phyloP scores from a whole-genome alignment of 1,140 invertebrate genomes.

The Papilio xuthus region DNA sequence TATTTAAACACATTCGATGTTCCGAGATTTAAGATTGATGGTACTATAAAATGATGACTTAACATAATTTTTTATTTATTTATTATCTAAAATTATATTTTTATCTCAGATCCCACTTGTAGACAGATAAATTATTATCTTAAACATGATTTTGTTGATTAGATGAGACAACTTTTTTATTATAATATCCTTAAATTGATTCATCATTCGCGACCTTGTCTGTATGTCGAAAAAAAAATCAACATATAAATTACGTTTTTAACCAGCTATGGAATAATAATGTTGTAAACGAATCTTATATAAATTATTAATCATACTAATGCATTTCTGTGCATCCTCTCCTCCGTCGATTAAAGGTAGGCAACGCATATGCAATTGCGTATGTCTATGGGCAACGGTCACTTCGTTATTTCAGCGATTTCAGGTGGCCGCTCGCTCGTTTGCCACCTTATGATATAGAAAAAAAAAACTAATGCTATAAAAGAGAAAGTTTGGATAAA shows the following conservation, averaged over 20 bases:
- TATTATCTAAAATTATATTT: constrained; percentile 73
- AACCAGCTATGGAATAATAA: neutral
- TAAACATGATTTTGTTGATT: constrained; percentile 71
- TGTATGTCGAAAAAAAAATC: neutral
- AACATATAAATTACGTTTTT: neutral
- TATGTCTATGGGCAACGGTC: no score
- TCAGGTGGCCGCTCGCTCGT: no score
- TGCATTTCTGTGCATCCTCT: no score
- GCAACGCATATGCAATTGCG: no score
- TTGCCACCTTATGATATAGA: no score
- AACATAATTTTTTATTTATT: constrained; percentile 64
- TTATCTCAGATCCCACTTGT: constrained; percentile 73
- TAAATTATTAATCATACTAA: neutral
- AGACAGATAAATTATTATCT: constrained; percentile 70
- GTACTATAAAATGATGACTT: constrained; percentile 70
- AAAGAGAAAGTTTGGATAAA: no score
- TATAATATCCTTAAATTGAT: constrained; percentile 15
- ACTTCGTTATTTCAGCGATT: no score
- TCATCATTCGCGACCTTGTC: neutral
- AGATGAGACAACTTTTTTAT: constrained; percentile 51
- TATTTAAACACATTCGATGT: constrained; percentile 11
- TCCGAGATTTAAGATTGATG: constrained; percentile 74
- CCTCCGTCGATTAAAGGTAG: no score
- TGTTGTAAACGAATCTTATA: neutral
- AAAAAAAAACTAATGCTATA: no score